Conservation (phyloP, 2,797 vertebrate genomes). For the Oryzias dopingdopingensis region DNA sequence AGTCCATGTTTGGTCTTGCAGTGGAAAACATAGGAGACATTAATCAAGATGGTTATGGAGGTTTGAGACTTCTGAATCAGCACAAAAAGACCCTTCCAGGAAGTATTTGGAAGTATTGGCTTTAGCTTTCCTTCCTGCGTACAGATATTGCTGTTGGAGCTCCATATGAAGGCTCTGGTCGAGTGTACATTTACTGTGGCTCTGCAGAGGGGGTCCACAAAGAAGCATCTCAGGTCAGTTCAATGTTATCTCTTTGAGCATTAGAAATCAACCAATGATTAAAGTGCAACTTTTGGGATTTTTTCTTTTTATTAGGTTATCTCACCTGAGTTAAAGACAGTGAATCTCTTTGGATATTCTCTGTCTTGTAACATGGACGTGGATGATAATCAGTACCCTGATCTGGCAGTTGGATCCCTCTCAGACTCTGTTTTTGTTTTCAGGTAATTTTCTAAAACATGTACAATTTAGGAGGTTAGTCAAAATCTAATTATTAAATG, state of each 20-base stretch:
- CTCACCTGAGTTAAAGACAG: constrained; percentile 62
- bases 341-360: constrained; percentile 87
- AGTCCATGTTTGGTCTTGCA: constrained; percentile 92
- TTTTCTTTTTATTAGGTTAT: constrained; percentile 74
- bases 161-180: constrained; percentile 84
- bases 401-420: constrained; percentile 90
- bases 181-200: constrained; percentile 89
- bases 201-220: constrained; percentile 77
- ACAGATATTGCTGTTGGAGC: constrained; percentile 92
- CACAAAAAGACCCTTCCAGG: neutral
- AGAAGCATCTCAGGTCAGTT: constrained; percentile 83
- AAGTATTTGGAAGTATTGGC: neutral
- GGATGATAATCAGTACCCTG: constrained; percentile 88
- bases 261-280: neutral
- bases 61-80: constrained; percentile 57
- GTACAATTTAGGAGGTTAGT: no score
- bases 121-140: neutral
- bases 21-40: constrained; percentile 89
- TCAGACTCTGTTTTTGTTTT: constrained; percentile 87
- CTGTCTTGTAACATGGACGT: constrained; percentile 91
- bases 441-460: constrained; percentile 71
- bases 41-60: constrained; percentile 88
- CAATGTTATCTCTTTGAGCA: neutral
- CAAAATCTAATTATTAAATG: no score
- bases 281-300: neutral